A percentile compares a stretch with the other conserved stretches of the same genome.
These are phyloP conservation scores for Nestor notabilis DNA, from an alignment of 2,113 vertebrate genomes.

Conservation along the genomic window DNA sequence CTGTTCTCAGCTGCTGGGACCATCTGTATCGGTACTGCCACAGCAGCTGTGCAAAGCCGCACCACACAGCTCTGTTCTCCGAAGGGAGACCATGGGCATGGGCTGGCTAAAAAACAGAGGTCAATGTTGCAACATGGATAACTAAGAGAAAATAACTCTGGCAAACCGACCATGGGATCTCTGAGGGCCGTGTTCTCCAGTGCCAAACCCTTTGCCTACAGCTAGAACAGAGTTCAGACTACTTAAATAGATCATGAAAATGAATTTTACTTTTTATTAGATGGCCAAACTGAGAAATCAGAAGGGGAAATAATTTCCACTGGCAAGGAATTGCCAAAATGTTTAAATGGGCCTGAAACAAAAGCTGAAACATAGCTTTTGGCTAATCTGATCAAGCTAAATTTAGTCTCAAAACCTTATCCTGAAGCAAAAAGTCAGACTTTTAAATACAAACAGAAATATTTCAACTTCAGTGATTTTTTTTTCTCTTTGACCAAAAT, in stretches of 20 bases:
- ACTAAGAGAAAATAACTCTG: neutral
- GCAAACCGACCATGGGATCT: fast-evolving
- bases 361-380: neutral
- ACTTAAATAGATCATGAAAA: neutral
- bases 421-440: neutral
- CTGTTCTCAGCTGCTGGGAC: neutral
- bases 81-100: neutral
- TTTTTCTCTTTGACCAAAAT: neutral
- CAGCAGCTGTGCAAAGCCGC: neutral
- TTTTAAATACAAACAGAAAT: neutral
- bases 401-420: neutral
- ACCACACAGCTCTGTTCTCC: neutral
- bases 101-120: neutral
- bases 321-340: neutral
- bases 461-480: neutral
- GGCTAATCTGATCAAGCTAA: neutral
- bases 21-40: neutral
- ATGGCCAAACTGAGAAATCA: neutral
- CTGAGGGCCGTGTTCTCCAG: neutral
- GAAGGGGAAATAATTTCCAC: neutral
- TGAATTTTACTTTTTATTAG: neutral
- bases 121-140: neutral
- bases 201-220: neutral
- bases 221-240: neutral
- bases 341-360: neutral